These are phyloP conservation scores for Notarius quadriscutis DNA, from an alignment of 2,113 vertebrate genomes.

Conservation along the genomic window DNA sequence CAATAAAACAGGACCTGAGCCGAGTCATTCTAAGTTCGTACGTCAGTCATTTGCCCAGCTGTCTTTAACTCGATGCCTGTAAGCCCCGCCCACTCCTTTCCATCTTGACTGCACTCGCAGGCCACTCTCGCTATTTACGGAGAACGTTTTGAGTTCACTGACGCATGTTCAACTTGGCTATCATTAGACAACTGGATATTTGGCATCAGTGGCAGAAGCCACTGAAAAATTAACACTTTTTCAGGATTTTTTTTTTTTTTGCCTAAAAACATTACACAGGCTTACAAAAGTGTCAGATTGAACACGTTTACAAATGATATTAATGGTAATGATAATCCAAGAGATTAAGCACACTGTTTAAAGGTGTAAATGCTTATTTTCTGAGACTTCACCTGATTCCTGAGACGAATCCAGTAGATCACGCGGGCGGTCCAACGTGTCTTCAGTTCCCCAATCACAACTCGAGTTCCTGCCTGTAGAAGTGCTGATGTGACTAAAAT, in stretches of 20 bases:
- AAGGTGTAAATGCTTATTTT: background rate
- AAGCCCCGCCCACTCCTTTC: background rate
- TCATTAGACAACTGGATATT: background rate
- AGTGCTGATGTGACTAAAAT: background rate
- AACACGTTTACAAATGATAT: background rate
- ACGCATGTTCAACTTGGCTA: background rate
- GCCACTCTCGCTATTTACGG: background rate
- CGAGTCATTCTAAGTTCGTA: too few relatives aligned
- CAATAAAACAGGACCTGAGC: background rate
- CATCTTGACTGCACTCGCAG: background rate
- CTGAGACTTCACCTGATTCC: too few relatives aligned
- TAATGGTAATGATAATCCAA: background rate
- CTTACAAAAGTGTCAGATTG: background rate
- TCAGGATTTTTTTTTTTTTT: background rate
- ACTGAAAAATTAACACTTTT: too few relatives aligned
- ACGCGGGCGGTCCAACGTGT: background rate
- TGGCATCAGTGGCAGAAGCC: background rate
- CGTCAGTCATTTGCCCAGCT: background rate
- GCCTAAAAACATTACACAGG: background rate
- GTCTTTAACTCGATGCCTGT: background rate
- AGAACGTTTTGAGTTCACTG: background rate
- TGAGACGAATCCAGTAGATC: too few relatives aligned
- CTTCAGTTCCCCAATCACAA: background rate
- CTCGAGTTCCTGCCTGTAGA: background rate
- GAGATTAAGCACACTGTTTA: background rate